Conservation (phyloP, 2,888 invertebrate genomes). For the Serripes groenlandicus region DNA sequence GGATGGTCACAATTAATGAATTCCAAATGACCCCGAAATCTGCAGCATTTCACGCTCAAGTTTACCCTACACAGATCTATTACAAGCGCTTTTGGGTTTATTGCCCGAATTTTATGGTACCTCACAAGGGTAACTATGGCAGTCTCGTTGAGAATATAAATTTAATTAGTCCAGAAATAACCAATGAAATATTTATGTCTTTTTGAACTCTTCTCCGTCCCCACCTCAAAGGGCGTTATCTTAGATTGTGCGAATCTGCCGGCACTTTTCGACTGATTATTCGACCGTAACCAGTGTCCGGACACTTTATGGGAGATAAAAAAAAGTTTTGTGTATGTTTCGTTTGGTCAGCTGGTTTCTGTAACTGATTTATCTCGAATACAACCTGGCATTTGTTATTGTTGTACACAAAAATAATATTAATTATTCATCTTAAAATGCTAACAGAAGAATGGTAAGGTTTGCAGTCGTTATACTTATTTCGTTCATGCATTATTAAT, state of each 20-base stretch:
- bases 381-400: no score
- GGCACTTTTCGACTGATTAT: conserved; percentile 24
- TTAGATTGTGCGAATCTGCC: conserved; percentile 7
- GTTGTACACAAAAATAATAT: no score
- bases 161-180: conserved; percentile 62
- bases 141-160: conserved; percentile 28
- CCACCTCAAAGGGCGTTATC: conserved; percentile 56
- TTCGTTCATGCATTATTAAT: no score
- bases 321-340: neutral
- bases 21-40: conserved; percentile 59
- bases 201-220: conserved; percentile 40
- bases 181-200: conserved; percentile 67
- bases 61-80: conserved; percentile 46
- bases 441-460: no score
- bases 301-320: conserved; percentile 25
- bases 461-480: no score
- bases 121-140: conserved; percentile 24
- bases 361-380: conserved; percentile 6
- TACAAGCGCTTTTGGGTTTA: conserved; percentile 42
- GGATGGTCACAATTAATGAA: conserved; percentile 63
- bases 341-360: conserved; percentile 23
- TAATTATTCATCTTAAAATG: no score
- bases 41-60: conserved; percentile 58
- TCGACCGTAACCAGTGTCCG: conserved; percentile 19
- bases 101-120: conserved; percentile 49